Base-by-base conservation (phyloP, 2,797 vertebrate species). In the Phoeniculus purpureus region DNA sequence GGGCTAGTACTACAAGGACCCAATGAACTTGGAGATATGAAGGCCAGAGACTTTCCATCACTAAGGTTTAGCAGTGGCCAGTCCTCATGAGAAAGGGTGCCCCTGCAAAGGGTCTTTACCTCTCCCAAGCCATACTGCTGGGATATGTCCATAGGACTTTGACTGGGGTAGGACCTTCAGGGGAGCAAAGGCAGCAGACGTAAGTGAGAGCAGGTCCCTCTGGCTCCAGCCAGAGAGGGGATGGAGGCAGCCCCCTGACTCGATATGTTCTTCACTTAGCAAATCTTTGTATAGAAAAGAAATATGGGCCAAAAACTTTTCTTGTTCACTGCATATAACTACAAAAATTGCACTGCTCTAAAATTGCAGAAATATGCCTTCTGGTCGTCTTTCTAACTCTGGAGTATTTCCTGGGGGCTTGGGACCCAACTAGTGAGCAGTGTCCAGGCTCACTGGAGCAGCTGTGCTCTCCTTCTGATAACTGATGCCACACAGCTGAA, bases 131-230 rank as follows among this genome's bases (percentile, higher is more conserved):
- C 48, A 7, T 17, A 40, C 32, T 4, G 61, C 10, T 2, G 10
- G 0, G 22, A 1, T 25, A 29, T 1, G 1, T 9, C 47, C 12
- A 54, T 26, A 37, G 70, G 31, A 70, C 3, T 40, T 26, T 2
- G 19, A 58, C 31, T 5, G 54, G 62, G 34, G 32, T 2, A 1
- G 72, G 12, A 64, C n/a, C 47, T 71, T 15, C 47, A 31, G 34
- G 15, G 15, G 62, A 79, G 25, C 37, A 64, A 79, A 71, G 40
- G 20, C 37, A 86, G 51, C 55, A 85, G 74, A 68, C 0, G 0
- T 18, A 8, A 50, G 50, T 1, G 23, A 34, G n/a, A 75, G 29
- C n/a, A 55, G 73, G 50, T 52, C 74, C 29, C 32, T 26, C 58
- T 48, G 43, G 15, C 34, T 51, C 48, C 2, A 1, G 31, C 23